Evolutionary conservation across 1,140 invertebrate genomes (phyloP).

Genomic region (Hermetia illucens): DNA sequence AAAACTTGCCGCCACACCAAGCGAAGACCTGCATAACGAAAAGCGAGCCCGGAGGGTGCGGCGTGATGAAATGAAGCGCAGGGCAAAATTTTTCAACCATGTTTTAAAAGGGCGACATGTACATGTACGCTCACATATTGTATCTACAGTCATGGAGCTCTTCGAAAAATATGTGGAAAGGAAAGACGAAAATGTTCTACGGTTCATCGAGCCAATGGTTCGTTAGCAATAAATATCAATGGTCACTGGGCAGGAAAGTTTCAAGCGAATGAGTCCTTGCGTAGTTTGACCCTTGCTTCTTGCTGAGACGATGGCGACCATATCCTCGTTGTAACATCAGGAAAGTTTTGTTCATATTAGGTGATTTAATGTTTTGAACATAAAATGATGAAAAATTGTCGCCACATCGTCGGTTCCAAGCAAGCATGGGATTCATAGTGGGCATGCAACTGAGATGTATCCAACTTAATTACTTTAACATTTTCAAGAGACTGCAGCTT

Average conservation of each 20-base stretch:
- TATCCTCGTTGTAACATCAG: too few species aligned
- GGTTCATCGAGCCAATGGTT: not conserved
- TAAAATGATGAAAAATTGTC: not conserved
- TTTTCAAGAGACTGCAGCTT: too few species aligned
- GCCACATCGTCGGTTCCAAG: not conserved
- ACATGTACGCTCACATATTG: too few species aligned
- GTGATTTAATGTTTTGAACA: not conserved
- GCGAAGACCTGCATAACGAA: too few species aligned
- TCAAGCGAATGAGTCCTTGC: too few species aligned
- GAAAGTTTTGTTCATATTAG: not conserved
- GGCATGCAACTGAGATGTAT: not conserved
- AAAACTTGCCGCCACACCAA: not conserved
- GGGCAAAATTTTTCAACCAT: not conserved
- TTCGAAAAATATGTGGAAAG: too few species aligned
- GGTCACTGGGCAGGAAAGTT: not conserved
- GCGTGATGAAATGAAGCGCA: not conserved
- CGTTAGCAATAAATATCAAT: constrained; percentile 1
- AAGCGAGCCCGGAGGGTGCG: not conserved
- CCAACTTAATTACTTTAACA: too few species aligned
- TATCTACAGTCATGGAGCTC: too few species aligned
- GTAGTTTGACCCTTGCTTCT: not conserved
- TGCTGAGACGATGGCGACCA: too few species aligned
- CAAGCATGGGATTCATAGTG: not conserved
- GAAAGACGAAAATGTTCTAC: too few species aligned
- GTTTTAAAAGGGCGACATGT: too few species aligned